Base-by-base conservation (phyloP, 37 sponge, comb jelly and placozoan species). In the Aplysina aerophoba region DNA sequence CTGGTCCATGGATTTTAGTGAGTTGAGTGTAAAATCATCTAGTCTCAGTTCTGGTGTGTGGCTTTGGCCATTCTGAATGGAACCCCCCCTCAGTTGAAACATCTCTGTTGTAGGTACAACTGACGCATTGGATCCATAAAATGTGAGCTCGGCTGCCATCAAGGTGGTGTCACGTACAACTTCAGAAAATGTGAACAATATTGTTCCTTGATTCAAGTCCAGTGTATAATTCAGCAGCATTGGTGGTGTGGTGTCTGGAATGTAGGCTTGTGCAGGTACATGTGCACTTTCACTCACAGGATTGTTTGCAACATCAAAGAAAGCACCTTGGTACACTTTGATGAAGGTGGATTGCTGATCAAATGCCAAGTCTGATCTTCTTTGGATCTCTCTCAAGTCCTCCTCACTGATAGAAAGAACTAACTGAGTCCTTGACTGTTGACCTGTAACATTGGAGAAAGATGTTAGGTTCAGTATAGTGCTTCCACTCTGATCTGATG, bases 361-460 rank as follows among this genome's bases (percentile, higher is more conserved):
- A 0, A 59, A 59, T 16, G 93, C 97, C 1, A 97, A 79, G 24
- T 87, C 60, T 58, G 81, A 58, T 17, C 27, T 17, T 5, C 86
- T 38, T 40, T 97, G 94, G 72, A 97, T 90, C 22, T 84, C 34
- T 55, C 92, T 92, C 31, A 97, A 93, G 83, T 97, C 91, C 6
- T 86, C 81, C 0, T 41, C 37, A 36, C 85, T 86, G 30, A 97
- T 68, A 19, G 30, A 33, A 0, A 97, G 78, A 21, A 75, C 37
- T 15, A 75, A 36, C 2, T 25, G 40, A 24, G 78, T 75, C 15
- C 78, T 31, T 20, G 78, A 75, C 16, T 40, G 78, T 25, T 75
- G 78, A 27, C 79, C 77, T 0, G 88, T 85, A n/a, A 84, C 84
- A 38, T 90, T 93, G 4, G 84, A 34, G 54, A 63, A 87, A 20